These are phyloP conservation scores for Engraulis encrasicolus DNA, from an alignment of 2,113 vertebrate genomes.

Conservation along the genomic window DNA sequence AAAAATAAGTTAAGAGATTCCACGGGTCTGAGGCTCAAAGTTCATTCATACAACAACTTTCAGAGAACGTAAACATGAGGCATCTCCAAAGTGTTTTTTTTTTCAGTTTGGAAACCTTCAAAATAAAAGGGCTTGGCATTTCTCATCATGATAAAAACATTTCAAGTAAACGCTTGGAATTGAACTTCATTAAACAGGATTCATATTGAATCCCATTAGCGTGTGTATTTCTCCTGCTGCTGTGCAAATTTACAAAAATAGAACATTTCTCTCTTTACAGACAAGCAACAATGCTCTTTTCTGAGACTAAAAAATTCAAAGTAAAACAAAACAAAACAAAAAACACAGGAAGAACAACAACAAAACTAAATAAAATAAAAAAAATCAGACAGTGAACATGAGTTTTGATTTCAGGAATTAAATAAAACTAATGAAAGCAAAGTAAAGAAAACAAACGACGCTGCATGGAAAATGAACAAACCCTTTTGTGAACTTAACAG, in stretches of 20 bases:
- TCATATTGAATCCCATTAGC: conserved; percentile 46
- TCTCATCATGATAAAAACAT: conserved; percentile 12
- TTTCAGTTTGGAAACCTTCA: conserved; percentile 45
- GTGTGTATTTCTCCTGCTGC: conserved; percentile 39
- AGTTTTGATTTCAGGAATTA: background rate
- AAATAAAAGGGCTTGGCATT: background rate
- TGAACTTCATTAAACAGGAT: conserved; percentile 59
- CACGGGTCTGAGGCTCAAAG: conserved; percentile 57
- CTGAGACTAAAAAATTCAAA: conserved; percentile 5
- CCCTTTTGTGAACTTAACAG: background rate
- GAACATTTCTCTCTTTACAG: conserved; percentile 18
- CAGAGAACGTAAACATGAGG: conserved; percentile 49
- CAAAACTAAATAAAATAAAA: too few relatives aligned
- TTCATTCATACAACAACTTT: conserved; percentile 59
- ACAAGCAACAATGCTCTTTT: conserved; percentile 23
- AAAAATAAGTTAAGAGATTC: conserved; percentile 78
- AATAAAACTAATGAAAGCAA: background rate
- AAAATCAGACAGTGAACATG: background rate
- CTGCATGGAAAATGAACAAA: background rate
- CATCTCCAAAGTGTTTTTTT: conserved; percentile 46
- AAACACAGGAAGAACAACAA: too few relatives aligned
- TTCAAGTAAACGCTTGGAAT: conserved; percentile 41
- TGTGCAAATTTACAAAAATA: conserved; percentile 64
- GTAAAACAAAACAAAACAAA: background rate
- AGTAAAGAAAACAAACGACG: background rate